Percentiles rank a stretch among this genome's conserved stretches.
Conservation (phyloP, 1,140 invertebrate species). For the Vanessa atalanta region DNA sequence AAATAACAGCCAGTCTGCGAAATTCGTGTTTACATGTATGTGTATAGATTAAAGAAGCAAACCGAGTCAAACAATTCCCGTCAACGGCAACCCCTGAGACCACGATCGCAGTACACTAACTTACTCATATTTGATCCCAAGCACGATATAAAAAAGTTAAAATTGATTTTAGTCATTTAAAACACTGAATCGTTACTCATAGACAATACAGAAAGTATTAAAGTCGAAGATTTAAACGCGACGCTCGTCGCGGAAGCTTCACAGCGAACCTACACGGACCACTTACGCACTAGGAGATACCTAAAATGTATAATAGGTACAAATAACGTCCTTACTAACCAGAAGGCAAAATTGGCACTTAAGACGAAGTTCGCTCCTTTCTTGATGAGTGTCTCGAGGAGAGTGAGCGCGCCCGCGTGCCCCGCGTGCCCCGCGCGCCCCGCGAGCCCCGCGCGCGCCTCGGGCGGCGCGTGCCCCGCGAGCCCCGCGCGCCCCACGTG, state of each 20-base stretch:
- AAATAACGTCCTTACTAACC: slow-evolving; percentile 78
- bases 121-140: slow-evolving; percentile 76
- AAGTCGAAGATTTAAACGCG: slow-evolving; percentile 8
- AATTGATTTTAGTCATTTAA: slow-evolving; percentile 25
- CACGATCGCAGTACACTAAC: slow-evolving; percentile 45
- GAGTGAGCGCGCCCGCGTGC: slow-evolving; percentile 30
- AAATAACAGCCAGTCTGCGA: slow-evolving; percentile 63
- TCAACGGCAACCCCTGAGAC: slow-evolving; percentile 32
- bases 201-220: slow-evolving; percentile 13
- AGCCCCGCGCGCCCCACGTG: not conserved
- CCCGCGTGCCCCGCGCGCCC: slow-evolving; percentile 20
- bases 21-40: slow-evolving; percentile 64
- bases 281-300: slow-evolving; percentile 78
- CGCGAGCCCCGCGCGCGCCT: not conserved
- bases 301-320: slow-evolving; percentile 79
- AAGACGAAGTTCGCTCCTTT: slow-evolving; percentile 73
- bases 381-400: slow-evolving; percentile 57
- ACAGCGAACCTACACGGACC: slow-evolving; percentile 58
- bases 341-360: slow-evolving; percentile 82
- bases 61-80: slow-evolving; percentile 34
- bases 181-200: slow-evolving; percentile 9
- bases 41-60: slow-evolving; percentile 48
- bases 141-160: slow-evolving; percentile 68
- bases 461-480: not conserved
- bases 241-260: slow-evolving; percentile 41